Evolutionary conservation across 2,113 vertebrate genomes (phyloP), one percentile per base, ranked within the genome.

Genomic region (Oriolus oriolus): DNA sequence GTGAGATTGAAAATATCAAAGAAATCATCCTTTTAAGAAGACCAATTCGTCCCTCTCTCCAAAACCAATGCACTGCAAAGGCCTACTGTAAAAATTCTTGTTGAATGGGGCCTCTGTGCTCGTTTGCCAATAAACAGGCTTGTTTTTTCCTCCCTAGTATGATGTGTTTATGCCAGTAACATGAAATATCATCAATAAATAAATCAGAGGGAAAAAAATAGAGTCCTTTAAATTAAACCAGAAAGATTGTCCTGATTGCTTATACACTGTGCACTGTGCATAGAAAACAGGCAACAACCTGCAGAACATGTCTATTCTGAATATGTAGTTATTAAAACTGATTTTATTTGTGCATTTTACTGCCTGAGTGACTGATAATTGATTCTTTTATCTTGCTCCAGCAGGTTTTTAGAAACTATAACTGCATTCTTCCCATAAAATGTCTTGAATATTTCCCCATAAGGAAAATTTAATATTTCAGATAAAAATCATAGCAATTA

Each of bases 401-500:
- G n/a, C 37, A 94, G 66, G 64, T 53, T 81, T 94, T 88, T 49
- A 81, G 61, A 84, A 90, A 82, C 16, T 60, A 2, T 61, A 92
- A 66, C 61, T 49, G n/a, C 65, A 84, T 66, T 57, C 50, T 96
- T 95, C 57, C 81, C 74, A 84, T 86, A 92, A 96, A 85, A 70
- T 47, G 33, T 44, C 77, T 83, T 71, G 56, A 77, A n/a, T 81
- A 83, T 96, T 96, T 95, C 41, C 71, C 52, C 87, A 79, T 47
- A 87, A 91, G 64, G 61, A 90, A 79, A 45, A 76, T 27, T 26
- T 87, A 96, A 95, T 78, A 68, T 74, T 84, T 91, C 73, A 63
- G 89, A 94, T 97, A 96, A 97, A 93, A 92, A 96, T 95, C 83
- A 53, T 13, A 90, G 75, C 74, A 96, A 97, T 97, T 97, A 96